A percentile compares a stretch with the other conserved stretches of the same genome.
Evolutionary conservation across 2,113 vertebrate genomes (phyloP).

Genomic region (Chamaea fasciata): DNA sequence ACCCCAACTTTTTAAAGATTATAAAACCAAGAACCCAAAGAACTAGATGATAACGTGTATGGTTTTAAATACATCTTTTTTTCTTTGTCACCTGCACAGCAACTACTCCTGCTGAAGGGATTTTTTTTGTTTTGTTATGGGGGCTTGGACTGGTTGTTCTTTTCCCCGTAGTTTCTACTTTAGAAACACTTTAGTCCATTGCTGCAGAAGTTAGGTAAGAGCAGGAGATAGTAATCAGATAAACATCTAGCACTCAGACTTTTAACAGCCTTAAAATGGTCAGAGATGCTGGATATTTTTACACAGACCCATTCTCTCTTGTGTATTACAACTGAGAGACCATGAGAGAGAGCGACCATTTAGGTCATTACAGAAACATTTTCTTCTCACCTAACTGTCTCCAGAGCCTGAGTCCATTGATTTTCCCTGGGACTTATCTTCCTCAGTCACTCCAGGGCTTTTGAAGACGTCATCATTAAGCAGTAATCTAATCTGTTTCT

Average conservation of each 20-base stretch:
- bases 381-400: constrained; percentile 24
- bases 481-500: constrained; percentile 33
- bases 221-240: not conserved
- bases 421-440: constrained; percentile 33
- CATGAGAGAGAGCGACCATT: not conserved
- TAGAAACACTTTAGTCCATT: not conserved
- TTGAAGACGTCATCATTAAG: constrained; percentile 38
- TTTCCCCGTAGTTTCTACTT: not conserved
- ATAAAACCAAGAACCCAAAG: not conserved
- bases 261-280: not conserved
- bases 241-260: not conserved
- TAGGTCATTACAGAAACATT: constrained; percentile 36
- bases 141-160: not conserved
- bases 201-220: not conserved
- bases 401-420: constrained; percentile 24
- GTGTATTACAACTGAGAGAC: not conserved
- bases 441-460: constrained; percentile 12
- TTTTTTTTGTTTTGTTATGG: not conserved
- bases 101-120: not conserved
- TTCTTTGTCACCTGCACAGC: not conserved
- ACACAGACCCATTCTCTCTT: not conserved
- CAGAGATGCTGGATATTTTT: not conserved
- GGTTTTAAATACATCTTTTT: not conserved
- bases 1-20: not conserved
- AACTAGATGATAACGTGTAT: not conserved